Evolutionary conservation across 2,888 invertebrate genomes (phyloP).

Genomic region (Oxycera nigricornis): DNA sequence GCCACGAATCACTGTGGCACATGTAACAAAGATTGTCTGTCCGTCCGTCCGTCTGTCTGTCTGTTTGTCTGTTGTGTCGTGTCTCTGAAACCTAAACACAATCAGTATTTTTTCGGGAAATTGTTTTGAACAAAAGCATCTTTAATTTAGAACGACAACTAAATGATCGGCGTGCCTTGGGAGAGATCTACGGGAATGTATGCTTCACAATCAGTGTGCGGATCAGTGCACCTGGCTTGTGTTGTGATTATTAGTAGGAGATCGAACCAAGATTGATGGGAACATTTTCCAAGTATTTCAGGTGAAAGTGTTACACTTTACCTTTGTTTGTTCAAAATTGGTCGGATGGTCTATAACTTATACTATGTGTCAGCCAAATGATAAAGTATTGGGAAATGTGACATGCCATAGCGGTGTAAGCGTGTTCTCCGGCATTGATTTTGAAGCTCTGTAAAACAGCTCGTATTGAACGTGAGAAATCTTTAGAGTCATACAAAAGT

Average conservation of each 20-base stretch:
- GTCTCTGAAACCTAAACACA: slow-evolving; percentile 29
- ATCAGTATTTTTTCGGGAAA: slow-evolving; percentile 33
- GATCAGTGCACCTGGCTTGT: slow-evolving; percentile 34
- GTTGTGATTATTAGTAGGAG: slow-evolving; percentile 20
- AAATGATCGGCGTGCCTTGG: slow-evolving; percentile 28
- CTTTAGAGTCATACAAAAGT: too few species aligned
- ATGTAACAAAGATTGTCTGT: slow-evolving; percentile 20
- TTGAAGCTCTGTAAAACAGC: too few species aligned
- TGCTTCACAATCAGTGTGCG: not conserved
- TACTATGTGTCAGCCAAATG: not conserved
- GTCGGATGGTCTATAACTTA: slow-evolving; percentile 9
- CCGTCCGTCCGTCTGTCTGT: slow-evolving; percentile 15
- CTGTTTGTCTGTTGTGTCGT: slow-evolving; percentile 33
- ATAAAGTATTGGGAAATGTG: not conserved
- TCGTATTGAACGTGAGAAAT: too few species aligned
- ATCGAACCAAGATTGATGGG: slow-evolving; percentile 34
- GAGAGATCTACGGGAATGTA: not conserved
- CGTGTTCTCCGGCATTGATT: too few species aligned
- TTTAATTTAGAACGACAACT: slow-evolving; percentile 37
- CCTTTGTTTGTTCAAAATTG: slow-evolving; percentile 13
- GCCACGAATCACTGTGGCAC: not conserved
- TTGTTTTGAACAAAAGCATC: slow-evolving; percentile 33
- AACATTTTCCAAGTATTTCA: slow-evolving; percentile 33
- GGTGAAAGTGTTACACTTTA: slow-evolving; percentile 38
- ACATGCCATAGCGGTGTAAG: not conserved